Evolutionary conservation across 2,797 vertebrate genomes (phyloP).

Genomic region (Sebastes variabilis): DNA sequence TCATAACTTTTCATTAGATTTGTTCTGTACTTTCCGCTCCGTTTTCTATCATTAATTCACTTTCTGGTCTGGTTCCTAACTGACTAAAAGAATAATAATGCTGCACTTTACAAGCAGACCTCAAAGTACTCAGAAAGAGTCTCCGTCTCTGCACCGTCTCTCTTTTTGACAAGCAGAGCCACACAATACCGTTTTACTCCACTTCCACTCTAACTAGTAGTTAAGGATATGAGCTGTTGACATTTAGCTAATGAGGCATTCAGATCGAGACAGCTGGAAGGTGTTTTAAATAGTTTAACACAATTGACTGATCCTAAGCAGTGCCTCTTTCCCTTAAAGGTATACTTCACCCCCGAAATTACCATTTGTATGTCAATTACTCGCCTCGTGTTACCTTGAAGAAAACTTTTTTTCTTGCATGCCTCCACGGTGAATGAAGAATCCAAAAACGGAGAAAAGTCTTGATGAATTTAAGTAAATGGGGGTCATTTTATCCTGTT

Average conservation of each 20-base stretch:
- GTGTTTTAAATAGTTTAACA: background rate
- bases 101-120: constrained; percentile 16
- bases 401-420: too few species aligned
- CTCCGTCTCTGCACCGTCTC: background rate
- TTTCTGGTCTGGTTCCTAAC: constrained; percentile 23
- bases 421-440: too few species aligned
- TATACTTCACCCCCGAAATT: too few species aligned
- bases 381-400: too few species aligned
- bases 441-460: too few species aligned
- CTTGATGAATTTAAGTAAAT: too few species aligned
- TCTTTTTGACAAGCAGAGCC: background rate
- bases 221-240: background rate
- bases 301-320: background rate
- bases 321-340: background rate
- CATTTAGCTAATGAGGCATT: constrained; percentile 6
- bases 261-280: constrained; percentile 8
- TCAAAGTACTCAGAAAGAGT: constrained; percentile 1
- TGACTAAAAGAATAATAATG: constrained; percentile 19
- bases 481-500: too few species aligned
- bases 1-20: constrained; percentile 33
- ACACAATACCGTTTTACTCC: background rate
- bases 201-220: background rate
- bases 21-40: constrained; percentile 8
- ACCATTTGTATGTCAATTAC: too few species aligned
- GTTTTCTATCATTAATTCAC: constrained; percentile 10